Conservation (phyloP, 2,888 invertebrate genomes). For the Octonoba sinensis region DNA sequence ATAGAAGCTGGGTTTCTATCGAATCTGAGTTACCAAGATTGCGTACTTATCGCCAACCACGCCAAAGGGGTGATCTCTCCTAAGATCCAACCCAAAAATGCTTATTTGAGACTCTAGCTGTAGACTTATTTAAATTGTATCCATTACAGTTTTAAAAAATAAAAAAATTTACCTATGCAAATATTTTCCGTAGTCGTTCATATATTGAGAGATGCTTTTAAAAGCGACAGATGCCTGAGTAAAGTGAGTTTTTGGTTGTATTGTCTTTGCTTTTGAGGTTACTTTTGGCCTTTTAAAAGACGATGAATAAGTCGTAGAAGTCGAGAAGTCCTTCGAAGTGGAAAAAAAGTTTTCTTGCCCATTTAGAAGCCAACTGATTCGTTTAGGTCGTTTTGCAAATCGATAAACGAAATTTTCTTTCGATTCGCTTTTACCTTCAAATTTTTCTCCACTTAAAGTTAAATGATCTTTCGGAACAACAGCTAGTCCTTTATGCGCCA, state of each 20-base stretch:
- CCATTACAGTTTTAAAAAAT: neutral
- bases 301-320: constrained; percentile 22
- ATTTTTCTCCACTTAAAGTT: constrained; percentile 8
- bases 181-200: constrained; percentile 18
- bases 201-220: constrained; percentile 24
- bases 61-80: too few relatives aligned
- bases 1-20: too few relatives aligned
- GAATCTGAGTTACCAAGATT: too few relatives aligned
- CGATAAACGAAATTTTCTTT: constrained; percentile 15
- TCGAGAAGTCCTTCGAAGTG: neutral
- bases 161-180: too few relatives aligned
- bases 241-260: constrained; percentile 11
- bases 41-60: too few relatives aligned
- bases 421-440: constrained; percentile 34
- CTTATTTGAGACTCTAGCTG: too few relatives aligned
- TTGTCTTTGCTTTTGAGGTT: constrained; percentile 1
- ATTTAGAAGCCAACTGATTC: too few relatives aligned
- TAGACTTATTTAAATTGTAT: too few relatives aligned
- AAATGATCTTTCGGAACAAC: neutral
- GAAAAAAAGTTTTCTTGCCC: too few relatives aligned
- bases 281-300: constrained; percentile 26
- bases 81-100: too few relatives aligned
- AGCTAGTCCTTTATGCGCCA: neutral
- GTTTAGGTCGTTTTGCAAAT: too few relatives aligned
- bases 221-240: neutral